A percentile compares a stretch with the other conserved stretches of the same genome.
These are phyloP conservation scores for Cataglyphis cursor DNA, from an alignment of 2,888 invertebrate species.

Conservation along the genomic window DNA sequence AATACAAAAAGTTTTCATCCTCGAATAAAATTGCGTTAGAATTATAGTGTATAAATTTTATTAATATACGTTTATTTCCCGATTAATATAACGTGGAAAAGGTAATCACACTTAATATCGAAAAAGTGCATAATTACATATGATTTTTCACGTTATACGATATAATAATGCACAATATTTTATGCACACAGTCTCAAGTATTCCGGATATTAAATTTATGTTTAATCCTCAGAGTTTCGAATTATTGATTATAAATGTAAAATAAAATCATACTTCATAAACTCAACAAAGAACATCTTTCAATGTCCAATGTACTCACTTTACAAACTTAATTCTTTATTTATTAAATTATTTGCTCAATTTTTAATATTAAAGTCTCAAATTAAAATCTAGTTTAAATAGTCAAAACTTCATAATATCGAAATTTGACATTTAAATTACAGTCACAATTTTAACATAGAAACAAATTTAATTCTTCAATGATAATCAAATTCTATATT, in stretches of 20 bases:
- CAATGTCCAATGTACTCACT: background rate
- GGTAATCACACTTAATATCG: background rate
- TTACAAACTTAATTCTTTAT: background rate
- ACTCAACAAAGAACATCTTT: background rate
- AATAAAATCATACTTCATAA: background rate
- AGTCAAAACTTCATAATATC: background rate
- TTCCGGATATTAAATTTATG: background rate
- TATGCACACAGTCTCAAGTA: background rate
- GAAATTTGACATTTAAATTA: background rate
- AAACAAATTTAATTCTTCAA: background rate
- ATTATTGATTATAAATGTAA: background rate
- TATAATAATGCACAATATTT: background rate
- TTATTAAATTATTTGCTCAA: background rate
- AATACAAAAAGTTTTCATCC: background rate
- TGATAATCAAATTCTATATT: slow-evolving; percentile 8
- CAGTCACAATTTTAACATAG: background rate
- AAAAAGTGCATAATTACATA: slow-evolving; percentile 13
- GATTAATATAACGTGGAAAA: slow-evolving; percentile 9
- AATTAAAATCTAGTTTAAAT: background rate
- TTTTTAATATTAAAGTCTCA: background rate
- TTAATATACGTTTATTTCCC: slow-evolving; percentile 18
- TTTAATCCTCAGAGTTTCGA: background rate
- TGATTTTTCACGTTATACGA: background rate
- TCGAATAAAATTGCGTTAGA: slow-evolving; percentile 4
- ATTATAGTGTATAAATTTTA: background rate